Conservation (phyloP, 2,888 invertebrate species). For the Rhogogaster chlorosoma region DNA sequence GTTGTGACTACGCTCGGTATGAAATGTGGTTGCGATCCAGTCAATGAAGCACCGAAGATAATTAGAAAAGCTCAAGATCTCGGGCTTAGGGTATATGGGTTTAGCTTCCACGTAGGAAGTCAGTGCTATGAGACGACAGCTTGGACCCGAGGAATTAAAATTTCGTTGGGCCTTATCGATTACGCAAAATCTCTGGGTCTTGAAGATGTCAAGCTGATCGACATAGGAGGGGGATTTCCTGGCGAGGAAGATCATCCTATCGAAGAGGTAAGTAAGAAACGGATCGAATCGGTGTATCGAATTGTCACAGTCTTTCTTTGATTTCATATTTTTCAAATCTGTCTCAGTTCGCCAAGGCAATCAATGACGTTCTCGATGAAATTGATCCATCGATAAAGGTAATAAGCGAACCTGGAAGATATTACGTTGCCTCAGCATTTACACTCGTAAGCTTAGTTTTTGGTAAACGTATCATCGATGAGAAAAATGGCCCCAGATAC, state of each 20-base stretch:
- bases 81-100: slow-evolving; percentile 69
- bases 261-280: slow-evolving; percentile 71
- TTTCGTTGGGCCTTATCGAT: slow-evolving; percentile 79
- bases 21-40: slow-evolving; percentile 74
- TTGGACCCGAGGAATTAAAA: slow-evolving; percentile 79
- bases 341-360: slow-evolving; percentile 73
- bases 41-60: slow-evolving; percentile 65
- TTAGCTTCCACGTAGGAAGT: slow-evolving; percentile 74
- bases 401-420: slow-evolving; percentile 83
- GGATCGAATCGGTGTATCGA: too few relatives aligned
- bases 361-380: slow-evolving; percentile 80
- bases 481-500: slow-evolving; percentile 60
- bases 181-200: slow-evolving; percentile 78
- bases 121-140: slow-evolving; percentile 76
- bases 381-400: slow-evolving; percentile 73
- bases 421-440: slow-evolving; percentile 82
- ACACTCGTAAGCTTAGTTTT: slow-evolving; percentile 80
- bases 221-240: slow-evolving; percentile 83
- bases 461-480: slow-evolving; percentile 75
- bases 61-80: slow-evolving; percentile 65
- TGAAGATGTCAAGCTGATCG: slow-evolving; percentile 79
- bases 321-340: not conserved
- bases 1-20: slow-evolving; percentile 61
- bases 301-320: not conserved
- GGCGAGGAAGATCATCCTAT: slow-evolving; percentile 77